Base-by-base conservation (phyloP, 2,888 invertebrate genomes). In the Aleiodes alternator region DNA sequence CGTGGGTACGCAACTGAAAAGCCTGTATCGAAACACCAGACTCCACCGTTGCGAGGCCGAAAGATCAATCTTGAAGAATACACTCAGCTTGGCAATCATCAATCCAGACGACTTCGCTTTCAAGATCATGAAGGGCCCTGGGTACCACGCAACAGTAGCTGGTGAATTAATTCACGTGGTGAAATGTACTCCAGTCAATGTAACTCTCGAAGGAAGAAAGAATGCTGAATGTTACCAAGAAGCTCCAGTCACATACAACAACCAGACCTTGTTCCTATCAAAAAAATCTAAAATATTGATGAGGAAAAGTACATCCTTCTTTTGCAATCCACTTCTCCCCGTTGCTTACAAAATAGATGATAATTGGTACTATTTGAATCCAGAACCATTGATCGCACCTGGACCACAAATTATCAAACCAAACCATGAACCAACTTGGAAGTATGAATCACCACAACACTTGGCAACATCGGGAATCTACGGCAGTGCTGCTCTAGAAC, bases 41-140 rank as follows among this genome's bases (percentile, higher is more conserved):
- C 12, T 38, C 3, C 50, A 71, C 31, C 31, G 74, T 23, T 77
- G 72, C 11, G 43, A 72, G n/a, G n/a, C 70, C 3, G 71, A 76
- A 14, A 14, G 69, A 11, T 7, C 50, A 14, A 50, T 76, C 3
- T 29, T 76, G 4, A 14, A 29, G 11, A 76, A 70, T 11, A n/a
- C 66, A n/a, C 9, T 70, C 38, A 31, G 64, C 1, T 9, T 73
- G n/a, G 59, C 73, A 43, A 11, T 70, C 11, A 11, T 73, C 4
- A 51, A 14, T 1, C 70, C 73, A 7, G 73, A 68, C 7, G 76
- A 71, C 4, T 76, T 73, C 16, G 73, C 73, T 5, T 70, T 48
- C n/a, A 53, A 31, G n/a, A 16, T 70, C 1, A 73, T 73, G 70
- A 70, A 76, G 56, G 69, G 55, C 6, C 77, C 74, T 2, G 77